phyloP scores from a whole-genome alignment of 2,888 invertebrate genomes.

The Timandra comae region DNA sequence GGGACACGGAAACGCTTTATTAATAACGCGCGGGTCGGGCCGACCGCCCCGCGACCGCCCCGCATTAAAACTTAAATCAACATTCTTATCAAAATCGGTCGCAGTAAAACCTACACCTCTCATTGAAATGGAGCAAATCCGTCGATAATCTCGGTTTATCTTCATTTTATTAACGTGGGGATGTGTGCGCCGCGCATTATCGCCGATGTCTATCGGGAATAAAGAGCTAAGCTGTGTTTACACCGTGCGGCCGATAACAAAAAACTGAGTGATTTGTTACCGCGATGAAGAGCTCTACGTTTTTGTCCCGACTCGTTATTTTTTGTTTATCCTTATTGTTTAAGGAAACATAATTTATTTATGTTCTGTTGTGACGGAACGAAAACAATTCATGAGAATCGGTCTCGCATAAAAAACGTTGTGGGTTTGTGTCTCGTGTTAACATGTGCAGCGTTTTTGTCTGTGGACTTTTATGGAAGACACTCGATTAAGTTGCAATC shows the following conservation, averaged over 20 bases:
- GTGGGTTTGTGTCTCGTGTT: too few relatives aligned
- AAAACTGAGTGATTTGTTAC: slow-evolving; percentile 61
- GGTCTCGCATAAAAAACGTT: slow-evolving; percentile 1
- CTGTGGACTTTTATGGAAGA: too few relatives aligned
- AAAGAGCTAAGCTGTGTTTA: slow-evolving; percentile 36
- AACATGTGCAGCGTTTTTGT: too few relatives aligned
- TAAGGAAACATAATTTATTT: slow-evolving; percentile 24
- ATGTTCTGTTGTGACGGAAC: slow-evolving; percentile 8
- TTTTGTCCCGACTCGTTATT: slow-evolving; percentile 35
- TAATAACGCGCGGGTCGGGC: too few relatives aligned
- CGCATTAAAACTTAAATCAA: slow-evolving; percentile 10
- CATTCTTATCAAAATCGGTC: slow-evolving; percentile 5
- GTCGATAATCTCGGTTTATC: slow-evolving; percentile 27
- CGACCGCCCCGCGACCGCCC: too few relatives aligned
- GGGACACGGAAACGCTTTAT: too few relatives aligned
- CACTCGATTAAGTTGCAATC: too few relatives aligned
- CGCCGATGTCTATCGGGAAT: slow-evolving; percentile 8
- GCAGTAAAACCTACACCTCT: slow-evolving; percentile 20
- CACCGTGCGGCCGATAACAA: slow-evolving; percentile 19
- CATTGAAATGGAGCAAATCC: slow-evolving; percentile 18
- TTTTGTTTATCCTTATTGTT: slow-evolving; percentile 21
- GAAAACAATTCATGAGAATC: slow-evolving; percentile 13
- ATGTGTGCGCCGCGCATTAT: not conserved
- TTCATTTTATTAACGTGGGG: slow-evolving; percentile 25
- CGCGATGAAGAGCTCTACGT: slow-evolving; percentile 52